Base-by-base conservation (phyloP, 2,797 vertebrate species). In the Epinephelus coioides region DNA sequence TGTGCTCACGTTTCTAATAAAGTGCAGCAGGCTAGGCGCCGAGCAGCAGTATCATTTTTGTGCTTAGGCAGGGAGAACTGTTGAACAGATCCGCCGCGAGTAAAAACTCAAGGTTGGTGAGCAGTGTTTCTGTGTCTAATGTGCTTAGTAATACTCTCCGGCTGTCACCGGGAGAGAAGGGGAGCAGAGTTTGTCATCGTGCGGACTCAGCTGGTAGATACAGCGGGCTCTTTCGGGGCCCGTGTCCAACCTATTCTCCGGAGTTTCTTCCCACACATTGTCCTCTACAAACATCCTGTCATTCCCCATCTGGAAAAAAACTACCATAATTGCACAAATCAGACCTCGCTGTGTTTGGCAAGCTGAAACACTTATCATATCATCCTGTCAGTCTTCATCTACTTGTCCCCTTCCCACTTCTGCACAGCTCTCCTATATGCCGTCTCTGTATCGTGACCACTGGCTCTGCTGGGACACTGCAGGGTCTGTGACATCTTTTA, bases 401-500 rank as follows among this genome's bases (percentile, higher is more conserved):
- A 55, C 72, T 61, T 44, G 78, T 84, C 78, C 69, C 13, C 10
- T 25, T 73, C 69, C 74, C 70, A 44, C 79, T 67, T 40, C 72
- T 59, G 73, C 81, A 84, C 59, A 62, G 34, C 56, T 76, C 44
- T 79, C 60, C 81, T 19, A 43, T 44, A 34, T 6, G 19, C 73
- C 23, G 55, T 54, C 44, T 69, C 34, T 14, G 78, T 71, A 63
- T 87, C 75, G 65, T 86, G 85, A 83, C 82, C 78, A 47, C 66
- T 46, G 92, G 94, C 95, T 96, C 95, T 93, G 94, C 95, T 75
- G 93, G 91, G 91, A 89, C 61, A 93, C 78, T 91, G 92, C 88
- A 75, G 60, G 92, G 88, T 91, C 89, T 70, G 82, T 94, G 96
- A 92, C 93, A 92, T 82, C 78, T 91, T 96, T 96, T 96, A 97